Evolutionary conservation across 2,888 invertebrate species (phyloP), one percentile per base, ranked within the genome.

Genomic region (Lasius platythorax): DNA sequence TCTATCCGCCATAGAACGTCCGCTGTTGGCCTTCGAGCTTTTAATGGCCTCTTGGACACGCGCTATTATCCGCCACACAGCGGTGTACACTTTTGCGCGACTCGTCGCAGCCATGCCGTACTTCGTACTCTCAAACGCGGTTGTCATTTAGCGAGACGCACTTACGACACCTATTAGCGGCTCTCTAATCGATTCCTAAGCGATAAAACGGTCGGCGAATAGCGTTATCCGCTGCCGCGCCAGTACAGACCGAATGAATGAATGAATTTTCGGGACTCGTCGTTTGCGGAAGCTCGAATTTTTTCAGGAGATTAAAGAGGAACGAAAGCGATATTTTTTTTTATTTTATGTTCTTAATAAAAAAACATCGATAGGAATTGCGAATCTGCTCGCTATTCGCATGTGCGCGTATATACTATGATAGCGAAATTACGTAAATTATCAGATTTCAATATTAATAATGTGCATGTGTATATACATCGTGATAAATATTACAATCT

Each of bases 21-120:
- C 58, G 33, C 58, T 72, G 74, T 74, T 79, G 75, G 79, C 86
- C 75, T 82, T 84, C 70, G 75, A 68, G 68, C 83, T 82, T 89
- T 87, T 84, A 87, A 89, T 82, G 78, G 83, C 75, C 53, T 79
- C 64, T 82, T 30, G 66, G 50, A 40, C 75, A 58, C 33, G 61
- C 78, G 61, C 73, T 73, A 78, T 83, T 76, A 73, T 58, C 72
- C 73, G 46, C 15, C 28, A 58, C 28, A 58, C 46, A 58, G 40
- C 56, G 2, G 28, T 33, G 66, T 46, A 58, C 43, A 72, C 58
- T 89, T 75, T 68, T 46, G 58, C 43, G 23, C n/a, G 9, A 33
- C 37, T 67, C 68, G 68, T 33, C 30, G 40, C 28, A 37, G 5
- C 11, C 43, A 1, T 23, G 40, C 12, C 18, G 68, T 53, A 53